Evolutionary conservation across 2,797 vertebrate species (phyloP).

Genomic region (Tragelaphus oryx): DNA sequence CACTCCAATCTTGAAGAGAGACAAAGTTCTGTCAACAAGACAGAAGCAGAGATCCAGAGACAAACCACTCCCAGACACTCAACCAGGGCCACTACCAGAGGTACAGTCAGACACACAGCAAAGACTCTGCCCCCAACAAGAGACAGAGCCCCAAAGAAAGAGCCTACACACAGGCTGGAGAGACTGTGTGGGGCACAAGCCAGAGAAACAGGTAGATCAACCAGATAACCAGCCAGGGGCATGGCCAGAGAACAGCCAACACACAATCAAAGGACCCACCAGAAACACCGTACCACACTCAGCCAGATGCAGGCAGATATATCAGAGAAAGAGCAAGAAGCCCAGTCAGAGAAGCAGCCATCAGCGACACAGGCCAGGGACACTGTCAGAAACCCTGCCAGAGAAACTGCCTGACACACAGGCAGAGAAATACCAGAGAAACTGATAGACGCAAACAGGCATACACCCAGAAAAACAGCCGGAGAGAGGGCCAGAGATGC

Average conservation of each 20-base stretch:
- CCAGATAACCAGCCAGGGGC: not conserved
- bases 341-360: not conserved
- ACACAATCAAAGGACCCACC: not conserved
- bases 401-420: constrained; percentile 55
- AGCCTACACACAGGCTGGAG: not conserved
- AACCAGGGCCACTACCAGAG: not conserved
- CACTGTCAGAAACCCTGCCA: constrained; percentile 36
- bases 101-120: not conserved
- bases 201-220: not conserved
- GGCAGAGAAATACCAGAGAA: constrained; percentile 56
- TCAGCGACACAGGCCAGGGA: not conserved
- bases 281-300: not conserved
- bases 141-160: not conserved
- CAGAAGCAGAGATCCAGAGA: constrained; percentile 27
- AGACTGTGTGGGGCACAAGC: not conserved
- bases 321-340: not conserved
- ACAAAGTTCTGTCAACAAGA: not conserved
- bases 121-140: not conserved
- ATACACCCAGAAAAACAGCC: constrained; percentile 51
- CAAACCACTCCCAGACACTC: not conserved
- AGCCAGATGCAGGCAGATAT: not conserved
- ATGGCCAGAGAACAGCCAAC: not conserved
- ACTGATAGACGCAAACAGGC: constrained; percentile 59
- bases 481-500: constrained; percentile 29
- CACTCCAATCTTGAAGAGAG: not conserved